A percentile compares a stretch with the other conserved stretches of the same genome.
These are phyloP conservation scores for Oscheius myriophilus DNA, from an alignment of 2,888 invertebrate species.

Conservation along the genomic window DNA sequence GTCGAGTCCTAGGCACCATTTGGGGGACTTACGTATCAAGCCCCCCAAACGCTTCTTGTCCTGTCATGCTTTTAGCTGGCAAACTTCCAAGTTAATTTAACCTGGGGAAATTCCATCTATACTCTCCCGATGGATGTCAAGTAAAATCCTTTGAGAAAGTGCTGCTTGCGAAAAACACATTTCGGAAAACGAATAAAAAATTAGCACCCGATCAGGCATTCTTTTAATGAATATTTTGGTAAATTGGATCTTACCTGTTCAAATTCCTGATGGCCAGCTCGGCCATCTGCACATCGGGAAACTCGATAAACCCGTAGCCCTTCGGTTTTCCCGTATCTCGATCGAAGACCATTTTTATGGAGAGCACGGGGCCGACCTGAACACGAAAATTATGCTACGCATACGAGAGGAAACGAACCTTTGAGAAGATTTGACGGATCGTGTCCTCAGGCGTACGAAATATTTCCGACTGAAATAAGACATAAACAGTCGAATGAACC, in stretches of 20 bases:
- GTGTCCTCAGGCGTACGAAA: slow-evolving; percentile 98
- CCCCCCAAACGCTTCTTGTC: no score
- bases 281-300: slow-evolving; percentile 96
- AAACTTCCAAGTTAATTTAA: no score
- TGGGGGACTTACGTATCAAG: no score
- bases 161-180: no score
- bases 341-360: slow-evolving; percentile 85
- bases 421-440: slow-evolving; percentile 94
- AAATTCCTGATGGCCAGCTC: slow-evolving; percentile 97
- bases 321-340: slow-evolving; percentile 99
- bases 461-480: slow-evolving; percentile 89
- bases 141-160: no score
- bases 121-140: no score
- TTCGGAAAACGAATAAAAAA: no score
- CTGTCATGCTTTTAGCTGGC: no score
- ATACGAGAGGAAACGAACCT: slow-evolving; percentile 72
- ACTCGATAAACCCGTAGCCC: slow-evolving; percentile 99
- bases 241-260: slow-evolving; percentile 83
- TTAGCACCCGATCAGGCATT: no score
- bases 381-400: slow-evolving; percentile 7
- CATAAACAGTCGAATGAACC: not conserved
- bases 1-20: no score
- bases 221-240: no score
- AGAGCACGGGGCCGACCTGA: slow-evolving; percentile 67
- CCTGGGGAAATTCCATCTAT: no score